phyloP scores from a whole-genome alignment of 1,140 invertebrate genomes.

The Brachionus asplanchnoidis region DNA sequence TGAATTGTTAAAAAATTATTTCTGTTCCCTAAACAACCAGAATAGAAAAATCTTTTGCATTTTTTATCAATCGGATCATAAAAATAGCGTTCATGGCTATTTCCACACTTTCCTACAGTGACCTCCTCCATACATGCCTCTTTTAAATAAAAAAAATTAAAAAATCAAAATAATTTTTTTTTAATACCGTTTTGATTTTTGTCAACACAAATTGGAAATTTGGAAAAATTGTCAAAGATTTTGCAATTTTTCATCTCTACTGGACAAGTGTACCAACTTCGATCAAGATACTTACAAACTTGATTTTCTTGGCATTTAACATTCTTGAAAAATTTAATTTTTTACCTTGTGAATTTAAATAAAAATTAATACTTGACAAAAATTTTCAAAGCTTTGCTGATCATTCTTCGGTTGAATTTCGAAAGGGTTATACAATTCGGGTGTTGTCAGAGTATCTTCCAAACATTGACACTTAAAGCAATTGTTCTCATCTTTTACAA shows the following conservation, averaged over 20 bases:
- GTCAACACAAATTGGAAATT: constrained; percentile 23
- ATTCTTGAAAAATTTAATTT: neutral
- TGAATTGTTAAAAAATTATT: constrained; percentile 71
- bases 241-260: neutral
- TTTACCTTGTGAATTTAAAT: neutral
- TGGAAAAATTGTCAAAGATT: neutral
- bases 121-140: constrained; percentile 1
- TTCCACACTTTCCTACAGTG: neutral
- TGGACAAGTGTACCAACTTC: constrained; percentile 17
- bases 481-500: constrained; percentile 1
- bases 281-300: constrained; percentile 30
- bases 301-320: constrained; percentile 19
- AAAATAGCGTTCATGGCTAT: constrained; percentile 56
- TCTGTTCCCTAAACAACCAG: constrained; percentile 76
- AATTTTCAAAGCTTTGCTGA: constrained; percentile 20
- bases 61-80: constrained; percentile 61
- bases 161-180: neutral
- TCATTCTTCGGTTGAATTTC: neutral
- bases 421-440: neutral
- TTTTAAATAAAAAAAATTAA: neutral
- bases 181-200: constrained; percentile 5
- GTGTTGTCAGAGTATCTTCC: neutral
- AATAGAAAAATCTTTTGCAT: constrained; percentile 70
- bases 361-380: neutral
- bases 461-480: constrained; percentile 37